Evolutionary conservation across 2,797 vertebrate species (phyloP), one percentile per base, ranked within the genome.

Genomic region (Carduelis carduelis): DNA sequence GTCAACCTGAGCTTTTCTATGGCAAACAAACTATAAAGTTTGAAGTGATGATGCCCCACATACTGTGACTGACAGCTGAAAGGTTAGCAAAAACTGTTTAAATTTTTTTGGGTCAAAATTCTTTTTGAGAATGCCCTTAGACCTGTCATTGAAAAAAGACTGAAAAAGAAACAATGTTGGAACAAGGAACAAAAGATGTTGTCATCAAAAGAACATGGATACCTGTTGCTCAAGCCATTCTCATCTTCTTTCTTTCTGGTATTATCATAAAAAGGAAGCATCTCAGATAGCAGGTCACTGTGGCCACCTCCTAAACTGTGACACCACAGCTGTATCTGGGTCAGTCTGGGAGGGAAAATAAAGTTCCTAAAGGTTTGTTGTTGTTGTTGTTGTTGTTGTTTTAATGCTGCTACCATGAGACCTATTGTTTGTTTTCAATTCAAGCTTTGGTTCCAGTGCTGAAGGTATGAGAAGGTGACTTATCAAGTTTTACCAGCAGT

Each of bases 21-120:
- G 69, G 72, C 17, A 39, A 87, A 37, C 27, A 71, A 27, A 65
- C 34, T 34, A 7, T 60, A 56, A 89, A 92, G 14, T 63, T 90
- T 71, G 66, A 94, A 89, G 59, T 32, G 88, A 32, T 49, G 41
- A 86, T 79, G 61, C 18, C 75, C 53, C n/a, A 70, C 46, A 66
- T 65, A 56, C 35, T 76, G 30, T 3, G 60, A 23, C 35, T 93
- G 82, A 47, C 6, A 90, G 39, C 34, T 47, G 24, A 69, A 47
- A 66, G 64, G 28, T 90, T 84, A 96, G 32, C 24, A 90, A 82
- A 63, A 89, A 61, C 56, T 53, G 12, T 55, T 47, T 90, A 90
- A 94, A 96, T 64, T 7, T 14, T 76, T 65, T 87, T 69, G 75
- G 82, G 79, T 97, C 78, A 84, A 95, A 94, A 93, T 85, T 86